These are phyloP conservation scores for Sebastes nivosus DNA, from an alignment of 2,797 vertebrate genomes.

Conservation along the genomic window DNA sequence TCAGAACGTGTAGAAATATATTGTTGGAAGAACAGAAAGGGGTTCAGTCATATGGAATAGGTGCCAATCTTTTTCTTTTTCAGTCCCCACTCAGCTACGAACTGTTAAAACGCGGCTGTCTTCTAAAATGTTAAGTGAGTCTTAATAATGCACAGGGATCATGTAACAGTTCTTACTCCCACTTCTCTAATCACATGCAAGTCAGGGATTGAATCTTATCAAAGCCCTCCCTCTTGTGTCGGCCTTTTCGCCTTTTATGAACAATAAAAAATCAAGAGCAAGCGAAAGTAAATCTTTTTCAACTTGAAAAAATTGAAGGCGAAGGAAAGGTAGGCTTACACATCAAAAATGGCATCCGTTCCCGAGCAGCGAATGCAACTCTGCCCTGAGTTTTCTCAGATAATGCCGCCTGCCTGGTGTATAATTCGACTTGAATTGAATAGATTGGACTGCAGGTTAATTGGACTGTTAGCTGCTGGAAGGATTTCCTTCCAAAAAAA, in stretches of 20 bases:
- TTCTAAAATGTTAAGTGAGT: not conserved
- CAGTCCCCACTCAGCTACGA: not conserved
- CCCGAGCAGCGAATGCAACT: not conserved
- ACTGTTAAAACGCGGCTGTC: not conserved
- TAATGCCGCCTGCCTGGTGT: not conserved
- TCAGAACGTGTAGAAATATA: not conserved
- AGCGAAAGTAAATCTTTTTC: not conserved
- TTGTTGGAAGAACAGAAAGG: not conserved
- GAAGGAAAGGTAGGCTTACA: not conserved
- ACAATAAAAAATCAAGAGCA: slow-evolving; percentile 3
- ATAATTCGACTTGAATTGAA: slow-evolving; percentile 32
- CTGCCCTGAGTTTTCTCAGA: slow-evolving; percentile 6
- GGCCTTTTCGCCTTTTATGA: not conserved
- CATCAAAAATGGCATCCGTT: slow-evolving; percentile 5
- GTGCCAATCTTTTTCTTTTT: not conserved
- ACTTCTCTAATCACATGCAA: slow-evolving; percentile 15
- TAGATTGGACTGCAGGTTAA: slow-evolving; percentile 53
- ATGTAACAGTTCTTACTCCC: not conserved
- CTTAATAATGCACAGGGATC: slow-evolving; percentile 19
- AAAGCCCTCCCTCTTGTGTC: not conserved
- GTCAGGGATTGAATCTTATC: slow-evolving; percentile 21
- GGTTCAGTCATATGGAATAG: not conserved
- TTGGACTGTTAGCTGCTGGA: slow-evolving; percentile 27
- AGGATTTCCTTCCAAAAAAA: slow-evolving; percentile 13
- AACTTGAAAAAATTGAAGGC: slow-evolving; percentile 7